These are phyloP conservation scores for Phaethornis superciliosus DNA, from an alignment of 2,113 vertebrate genomes.

Conservation along the genomic window DNA sequence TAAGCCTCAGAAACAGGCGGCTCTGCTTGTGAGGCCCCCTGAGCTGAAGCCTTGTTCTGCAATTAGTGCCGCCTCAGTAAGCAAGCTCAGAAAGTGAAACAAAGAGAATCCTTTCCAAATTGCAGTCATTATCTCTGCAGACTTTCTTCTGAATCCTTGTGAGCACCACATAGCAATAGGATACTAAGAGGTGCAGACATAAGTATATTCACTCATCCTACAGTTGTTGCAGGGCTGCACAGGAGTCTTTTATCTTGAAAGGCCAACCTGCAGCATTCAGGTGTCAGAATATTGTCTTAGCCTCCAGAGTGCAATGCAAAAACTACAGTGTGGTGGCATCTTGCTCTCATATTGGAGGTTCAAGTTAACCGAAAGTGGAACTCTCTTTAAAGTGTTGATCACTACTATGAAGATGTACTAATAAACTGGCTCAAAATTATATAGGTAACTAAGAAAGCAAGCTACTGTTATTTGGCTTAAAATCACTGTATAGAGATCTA, in stretches of 20 bases:
- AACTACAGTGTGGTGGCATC: background rate
- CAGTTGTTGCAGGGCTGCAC: background rate
- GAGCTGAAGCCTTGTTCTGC: conserved; percentile 52
- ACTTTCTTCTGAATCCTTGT: background rate
- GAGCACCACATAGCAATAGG: background rate
- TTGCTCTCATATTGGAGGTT: background rate
- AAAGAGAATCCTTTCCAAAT: conserved; percentile 53
- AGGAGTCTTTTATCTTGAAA: background rate
- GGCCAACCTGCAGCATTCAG: background rate
- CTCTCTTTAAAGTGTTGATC: background rate
- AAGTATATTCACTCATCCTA: background rate
- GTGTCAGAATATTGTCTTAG: background rate
- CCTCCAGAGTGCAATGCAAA: background rate
- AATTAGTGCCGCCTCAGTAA: conserved; percentile 56
- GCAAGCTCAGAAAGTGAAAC: conserved; percentile 42
- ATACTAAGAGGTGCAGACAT: background rate
- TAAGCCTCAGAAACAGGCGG: conserved; percentile 36
- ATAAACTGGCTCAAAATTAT: background rate
- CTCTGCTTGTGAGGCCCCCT: conserved; percentile 36
- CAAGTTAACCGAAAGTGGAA: background rate
- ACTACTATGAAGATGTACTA: background rate
- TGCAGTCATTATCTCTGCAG: conserved; percentile 57
- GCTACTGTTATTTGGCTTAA: background rate
- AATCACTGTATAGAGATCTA: background rate
- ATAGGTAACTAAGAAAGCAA: background rate